Conservation (phyloP, 2,797 vertebrate species). For the Myotis planiceps region DNA sequence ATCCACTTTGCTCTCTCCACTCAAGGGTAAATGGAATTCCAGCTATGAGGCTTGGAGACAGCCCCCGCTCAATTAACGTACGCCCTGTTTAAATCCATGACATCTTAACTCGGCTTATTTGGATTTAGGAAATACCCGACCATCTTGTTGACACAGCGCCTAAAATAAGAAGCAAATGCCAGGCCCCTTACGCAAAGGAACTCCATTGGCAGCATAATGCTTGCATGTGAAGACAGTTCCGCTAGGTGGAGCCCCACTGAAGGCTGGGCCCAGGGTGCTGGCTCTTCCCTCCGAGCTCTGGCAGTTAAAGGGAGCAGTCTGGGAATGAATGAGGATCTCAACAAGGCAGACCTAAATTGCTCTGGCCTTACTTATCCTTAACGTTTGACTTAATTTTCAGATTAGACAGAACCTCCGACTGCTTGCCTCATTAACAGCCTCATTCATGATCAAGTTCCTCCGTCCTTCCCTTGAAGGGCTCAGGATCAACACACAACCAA, state of each 20-base stretch:
- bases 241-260: conserved; percentile 56
- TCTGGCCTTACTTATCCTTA: not conserved
- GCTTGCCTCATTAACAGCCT: not conserved
- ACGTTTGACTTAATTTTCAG: too few relatives aligned
- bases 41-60: not conserved
- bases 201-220: not conserved
- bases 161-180: not conserved
- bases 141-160: not conserved
- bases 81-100: not conserved
- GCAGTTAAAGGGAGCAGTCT: not conserved
- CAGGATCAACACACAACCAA: not conserved
- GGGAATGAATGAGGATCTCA: not conserved
- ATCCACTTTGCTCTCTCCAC: not conserved
- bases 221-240: not conserved
- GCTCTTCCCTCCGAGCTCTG: not conserved
- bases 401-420: not conserved
- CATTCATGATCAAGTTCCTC: not conserved
- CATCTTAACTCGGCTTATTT: not conserved
- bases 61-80: not conserved
- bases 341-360: not conserved
- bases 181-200: not conserved
- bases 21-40: not conserved
- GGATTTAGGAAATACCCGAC: not conserved
- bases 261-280: not conserved
- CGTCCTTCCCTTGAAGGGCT: not conserved